Evolutionary conservation across 1,140 invertebrate species (phyloP).

Genomic region (Dysdera silvatica): DNA sequence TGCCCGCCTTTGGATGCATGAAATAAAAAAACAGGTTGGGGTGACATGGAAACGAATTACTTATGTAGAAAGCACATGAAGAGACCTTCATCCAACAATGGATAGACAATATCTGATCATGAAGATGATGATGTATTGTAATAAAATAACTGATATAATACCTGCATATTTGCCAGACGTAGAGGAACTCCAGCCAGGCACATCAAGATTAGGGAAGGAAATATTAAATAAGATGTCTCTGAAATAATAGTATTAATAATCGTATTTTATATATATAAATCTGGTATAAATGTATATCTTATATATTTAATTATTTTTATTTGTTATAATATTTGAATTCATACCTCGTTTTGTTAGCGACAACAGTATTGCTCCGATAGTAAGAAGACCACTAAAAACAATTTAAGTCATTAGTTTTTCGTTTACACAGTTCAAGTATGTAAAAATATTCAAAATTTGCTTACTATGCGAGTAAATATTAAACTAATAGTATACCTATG

Average conservation of each 20-base stretch:
- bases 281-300: no score
- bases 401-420: not conserved
- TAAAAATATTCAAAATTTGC: not conserved
- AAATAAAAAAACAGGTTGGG: no score
- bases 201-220: slow-evolving; percentile 30
- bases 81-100: no score
- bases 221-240: slow-evolving; percentile 31
- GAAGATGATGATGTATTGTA: no score
- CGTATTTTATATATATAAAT: no score
- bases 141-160: no score
- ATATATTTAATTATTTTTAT: no score
- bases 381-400: slow-evolving; percentile 22
- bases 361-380: slow-evolving; percentile 22
- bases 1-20: no score
- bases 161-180: slow-evolving; percentile 35
- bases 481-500: not conserved
- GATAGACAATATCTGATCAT: no score
- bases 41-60: no score
- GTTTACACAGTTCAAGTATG: no score
- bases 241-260: slow-evolving; percentile 6
- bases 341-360: slow-evolving; percentile 23
- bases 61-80: no score
- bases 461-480: not conserved
- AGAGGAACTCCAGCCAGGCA: slow-evolving; percentile 34
- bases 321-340: not conserved